Conservation (phyloP, 2,797 vertebrate genomes). For the Zenarchopterus dispar region DNA sequence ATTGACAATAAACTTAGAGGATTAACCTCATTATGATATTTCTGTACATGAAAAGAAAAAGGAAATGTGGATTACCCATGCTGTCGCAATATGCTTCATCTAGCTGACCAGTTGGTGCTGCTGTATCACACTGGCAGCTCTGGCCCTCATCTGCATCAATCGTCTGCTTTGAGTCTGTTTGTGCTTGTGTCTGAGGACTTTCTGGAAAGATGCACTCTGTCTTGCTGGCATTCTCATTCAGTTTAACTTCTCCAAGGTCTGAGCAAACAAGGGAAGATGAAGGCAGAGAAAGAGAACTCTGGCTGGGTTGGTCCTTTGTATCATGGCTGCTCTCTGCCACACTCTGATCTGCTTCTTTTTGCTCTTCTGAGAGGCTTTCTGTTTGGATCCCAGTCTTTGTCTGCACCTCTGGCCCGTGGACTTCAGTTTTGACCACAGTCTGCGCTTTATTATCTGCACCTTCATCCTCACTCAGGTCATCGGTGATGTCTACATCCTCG, state of each 20-base stretch:
- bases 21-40: not conserved
- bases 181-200: constrained; percentile 11
- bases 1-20: not conserved
- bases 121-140: constrained; percentile 33
- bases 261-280: constrained; percentile 11
- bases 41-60: not conserved
- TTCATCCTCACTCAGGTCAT: constrained; percentile 83
- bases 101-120: constrained; percentile 10
- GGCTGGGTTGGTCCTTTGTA: not conserved
- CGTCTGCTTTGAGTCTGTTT: constrained; percentile 18
- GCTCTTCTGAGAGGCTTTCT: constrained; percentile 4
- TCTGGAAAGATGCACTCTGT: not conserved
- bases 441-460: constrained; percentile 22
- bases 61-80: constrained; percentile 44
- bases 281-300: not conserved
- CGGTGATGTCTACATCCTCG: constrained; percentile 96
- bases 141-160: constrained; percentile 13
- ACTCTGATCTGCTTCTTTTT: not conserved
- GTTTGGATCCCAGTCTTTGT: not conserved
- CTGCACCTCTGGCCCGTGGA: constrained; percentile 3
- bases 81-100: constrained; percentile 25
- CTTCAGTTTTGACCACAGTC: constrained; percentile 18
- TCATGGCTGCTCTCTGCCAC: not conserved
- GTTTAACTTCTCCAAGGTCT: constrained; percentile 1
- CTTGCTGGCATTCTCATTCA: constrained; percentile 7